Evolutionary conservation across 1,140 invertebrate genomes (phyloP), one percentile per base, ranked within the genome.

Genomic region (Bombus impatiens): DNA sequence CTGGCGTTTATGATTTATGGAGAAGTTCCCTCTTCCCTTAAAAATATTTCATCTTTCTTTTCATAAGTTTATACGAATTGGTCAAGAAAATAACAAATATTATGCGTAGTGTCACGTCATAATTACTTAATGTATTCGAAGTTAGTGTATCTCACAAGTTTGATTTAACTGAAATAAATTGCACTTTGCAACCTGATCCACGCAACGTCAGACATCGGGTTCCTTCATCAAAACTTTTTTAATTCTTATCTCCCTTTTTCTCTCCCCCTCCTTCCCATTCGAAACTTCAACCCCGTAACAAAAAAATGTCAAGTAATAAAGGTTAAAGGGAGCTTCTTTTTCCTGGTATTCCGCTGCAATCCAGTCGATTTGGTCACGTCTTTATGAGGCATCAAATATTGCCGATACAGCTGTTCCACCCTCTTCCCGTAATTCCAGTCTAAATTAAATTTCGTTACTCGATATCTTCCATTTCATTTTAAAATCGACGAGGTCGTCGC

Each of bases 131-230:
- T 28, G 4, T 15, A 18, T 25, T 37, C 57, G 12, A 40, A 18
- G 25, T 65, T 35, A 3, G 22, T 13, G 22, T 18, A 35, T 53
- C 1, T 0, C 0, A 65, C 9, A 57, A 84, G 44, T 42, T 68
- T 35, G 10, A n/a, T 25, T 83, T 68, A 68, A 78, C 77, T 68
- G 72, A 53, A 40, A 83, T 25, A 32, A 83, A 83, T 77, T 77
- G 28, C 35, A 68, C 4, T 53, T 35, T 22, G n/a, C 32, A 22
- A n/a, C 12, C 35, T 40, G 53, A 76, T 65, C n/a, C 12, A 42
- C 28, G 40, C 53, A 25, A 59, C 15, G 13, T 28, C 37, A 18
- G 72, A 40, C 35, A 68, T 57, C 10, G 6, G 40, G 35, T 25
- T 77, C 32, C 15, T 53, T 47, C 78, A 37, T 53, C 42, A 22